Base-by-base conservation (phyloP, 1,140 invertebrate genomes). In the Phymastichus coffea region DNA sequence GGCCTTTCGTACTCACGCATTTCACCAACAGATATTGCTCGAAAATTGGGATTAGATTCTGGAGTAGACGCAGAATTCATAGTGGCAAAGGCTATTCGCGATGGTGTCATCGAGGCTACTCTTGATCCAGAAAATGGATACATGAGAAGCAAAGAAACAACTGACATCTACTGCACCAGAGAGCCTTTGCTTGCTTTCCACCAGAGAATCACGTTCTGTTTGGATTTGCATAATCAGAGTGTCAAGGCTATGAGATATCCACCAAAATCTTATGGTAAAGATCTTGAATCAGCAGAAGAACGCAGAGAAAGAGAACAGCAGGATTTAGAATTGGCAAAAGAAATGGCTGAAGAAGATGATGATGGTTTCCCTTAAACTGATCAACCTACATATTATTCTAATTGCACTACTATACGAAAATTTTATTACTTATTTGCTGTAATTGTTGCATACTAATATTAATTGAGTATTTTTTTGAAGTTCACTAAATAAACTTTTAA, bases 231-330 rank as follows among this genome's bases (percentile, higher is more conserved):
- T 71, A 99, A 99, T 80, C 94, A 98, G 75, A 98, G 89, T 80
- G 93, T 97, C 0, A 95, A 99, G 81, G 97, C 98, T 0, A 99
- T 99, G 95, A 85, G 97, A 61, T 99, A 98, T 82, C 97, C 98
- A 26, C 96, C 97, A 2, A 99, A 99, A 75, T 95, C 95, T 0
- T 99, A 99, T 82, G 95, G 96, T 3, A 97, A 98, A 75, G 96
- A 99, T 76, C 81, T 99, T 37, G 97, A 99, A 75, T 97, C 95
- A 65, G 96, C 96, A 26, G 95, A 99, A 81, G 95, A 99, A 74
- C 84, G 96, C 38, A 83, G 95, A 44, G 96, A 98, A 78, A 81
- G 96, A 44, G 97, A 99, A 75, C 95, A 98, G 71, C 95, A 98
- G 76, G 97, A 99, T 80, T 82, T 99, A 60, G 96, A 99, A 80